Evolutionary conservation across 2,888 invertebrate genomes (phyloP), one percentile per base, ranked within the genome.

Genomic region (Papilio protenor): DNA sequence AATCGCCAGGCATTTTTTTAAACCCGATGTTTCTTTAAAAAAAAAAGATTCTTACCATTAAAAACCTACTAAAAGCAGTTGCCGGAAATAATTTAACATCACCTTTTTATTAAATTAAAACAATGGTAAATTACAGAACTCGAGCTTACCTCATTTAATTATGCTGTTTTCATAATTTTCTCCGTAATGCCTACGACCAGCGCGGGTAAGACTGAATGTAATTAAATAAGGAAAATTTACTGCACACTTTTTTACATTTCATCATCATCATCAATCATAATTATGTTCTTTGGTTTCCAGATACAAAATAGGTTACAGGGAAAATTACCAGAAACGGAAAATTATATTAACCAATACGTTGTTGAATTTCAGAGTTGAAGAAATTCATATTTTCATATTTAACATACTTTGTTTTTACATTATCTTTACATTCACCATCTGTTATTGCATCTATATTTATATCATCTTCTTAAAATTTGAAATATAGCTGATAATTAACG

Each of bases 121-220:
- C 45, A 45, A 69, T 21, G 40, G 33, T 66, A 66, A 66, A 69
- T 69, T 45, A 69, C 45, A 69, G n/a, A 45, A 45, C 66, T 69
- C 66, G 21, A 69, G 45, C 66, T 45, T n/a, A 40, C 40, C 40
- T 69, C 12, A 45, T 45, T n/a, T 69, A 69, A 69, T 69, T 45
- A n/a, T 69, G 16, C 40, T n/a, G 21, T 69, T 69, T 69, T 45
- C 66, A 69, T 69, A 69, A 69, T 69, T 69, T 66, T 21, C 66
- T 40, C 21, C 66, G 21, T 45, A 69, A 45, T 69, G 45, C 12
- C n/a, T 69, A 45, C 10, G 45, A 45, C 40, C 66, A 69, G 45
- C 66, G 66, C 21, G 4, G 21, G 45, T 69, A 69, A 45, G 16
- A 66, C 64, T 40, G 64, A 8, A 10, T 40, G 64, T 45, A 69